Evolutionary conservation across 2,797 vertebrate genomes (phyloP).

Genomic region (Argya squamiceps): DNA sequence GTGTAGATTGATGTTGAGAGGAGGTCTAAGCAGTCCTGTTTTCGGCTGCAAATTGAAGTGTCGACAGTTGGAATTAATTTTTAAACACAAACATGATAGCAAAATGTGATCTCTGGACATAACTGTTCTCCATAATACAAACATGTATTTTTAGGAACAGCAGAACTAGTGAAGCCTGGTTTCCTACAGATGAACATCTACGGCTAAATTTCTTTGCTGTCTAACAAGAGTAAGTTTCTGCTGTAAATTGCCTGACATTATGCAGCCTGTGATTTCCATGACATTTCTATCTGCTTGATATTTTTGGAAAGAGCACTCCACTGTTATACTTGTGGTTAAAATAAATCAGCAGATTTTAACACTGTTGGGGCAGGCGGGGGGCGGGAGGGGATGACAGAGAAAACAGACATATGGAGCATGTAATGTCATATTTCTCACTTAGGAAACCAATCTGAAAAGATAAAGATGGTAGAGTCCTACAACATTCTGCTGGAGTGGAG

Average conservation of each 20-base stretch:
- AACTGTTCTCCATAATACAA: neutral
- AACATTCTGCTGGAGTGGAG: neutral
- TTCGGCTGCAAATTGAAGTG: neutral
- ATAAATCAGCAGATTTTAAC: constrained; percentile 54
- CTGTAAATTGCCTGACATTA: neutral
- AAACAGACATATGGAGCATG: neutral
- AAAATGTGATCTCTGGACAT: neutral
- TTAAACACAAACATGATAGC: neutral
- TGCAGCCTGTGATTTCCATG: constrained; percentile 14
- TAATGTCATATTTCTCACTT: neutral
- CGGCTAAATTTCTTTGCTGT: neutral
- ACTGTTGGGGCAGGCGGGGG: neutral
- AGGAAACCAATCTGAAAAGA: constrained; percentile 11
- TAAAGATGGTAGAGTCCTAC: constrained; percentile 29
- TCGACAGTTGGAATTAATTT: neutral
- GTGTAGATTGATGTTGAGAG: neutral
- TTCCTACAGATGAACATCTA: neutral
- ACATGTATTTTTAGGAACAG: neutral
- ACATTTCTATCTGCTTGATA: neutral
- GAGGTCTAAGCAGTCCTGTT: neutral
- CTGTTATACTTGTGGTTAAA: constrained; percentile 40
- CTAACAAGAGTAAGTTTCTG: neutral
- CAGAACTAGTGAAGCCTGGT: neutral
- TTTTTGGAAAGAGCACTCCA: constrained; percentile 18
- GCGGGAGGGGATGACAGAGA: neutral